Evolutionary conservation across 1,140 invertebrate genomes (phyloP).

Genomic region (Doryteuthis pealeii): DNA sequence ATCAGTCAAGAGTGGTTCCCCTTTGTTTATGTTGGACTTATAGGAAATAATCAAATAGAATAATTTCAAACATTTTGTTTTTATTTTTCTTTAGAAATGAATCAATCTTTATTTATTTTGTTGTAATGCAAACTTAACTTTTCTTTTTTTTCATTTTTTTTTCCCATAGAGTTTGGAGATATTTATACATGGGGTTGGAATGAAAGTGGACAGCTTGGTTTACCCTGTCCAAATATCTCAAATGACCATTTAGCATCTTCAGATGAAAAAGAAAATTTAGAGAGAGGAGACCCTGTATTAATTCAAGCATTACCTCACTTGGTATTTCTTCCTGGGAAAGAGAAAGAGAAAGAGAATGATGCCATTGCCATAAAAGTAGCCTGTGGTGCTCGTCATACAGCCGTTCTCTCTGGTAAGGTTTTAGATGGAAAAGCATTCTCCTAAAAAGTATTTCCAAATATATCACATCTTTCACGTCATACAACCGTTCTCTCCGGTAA

Average conservation of each 20-base stretch:
- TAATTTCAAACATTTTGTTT: no score
- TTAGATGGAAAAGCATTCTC: no score
- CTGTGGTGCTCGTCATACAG: constrained; percentile 55
- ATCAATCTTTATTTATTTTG: no score
- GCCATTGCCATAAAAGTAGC: not conserved
- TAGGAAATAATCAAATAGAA: no score
- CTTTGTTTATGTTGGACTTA: no score
- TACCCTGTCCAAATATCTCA: constrained; percentile 47
- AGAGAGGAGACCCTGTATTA: constrained; percentile 21
- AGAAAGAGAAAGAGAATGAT: not conserved
- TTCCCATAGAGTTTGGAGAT: constrained; percentile 58
- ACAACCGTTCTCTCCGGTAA: constrained; percentile 44
- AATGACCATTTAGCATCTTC: no score
- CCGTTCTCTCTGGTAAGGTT: constrained; percentile 38
- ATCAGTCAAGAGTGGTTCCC: no score
- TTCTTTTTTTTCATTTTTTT: not conserved
- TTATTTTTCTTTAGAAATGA: no score
- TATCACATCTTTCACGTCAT: no score
- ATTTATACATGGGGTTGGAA: constrained; percentile 87
- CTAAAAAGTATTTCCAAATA: no score
- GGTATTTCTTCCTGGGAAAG: not conserved
- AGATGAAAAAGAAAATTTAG: constrained; percentile 7
- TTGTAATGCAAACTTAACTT: no score
- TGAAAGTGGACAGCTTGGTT: constrained; percentile 76
- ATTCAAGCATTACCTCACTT: not conserved